These are phyloP conservation scores for Acleris laterana DNA, from an alignment of 2,888 invertebrate species.

Conservation along the genomic window DNA sequence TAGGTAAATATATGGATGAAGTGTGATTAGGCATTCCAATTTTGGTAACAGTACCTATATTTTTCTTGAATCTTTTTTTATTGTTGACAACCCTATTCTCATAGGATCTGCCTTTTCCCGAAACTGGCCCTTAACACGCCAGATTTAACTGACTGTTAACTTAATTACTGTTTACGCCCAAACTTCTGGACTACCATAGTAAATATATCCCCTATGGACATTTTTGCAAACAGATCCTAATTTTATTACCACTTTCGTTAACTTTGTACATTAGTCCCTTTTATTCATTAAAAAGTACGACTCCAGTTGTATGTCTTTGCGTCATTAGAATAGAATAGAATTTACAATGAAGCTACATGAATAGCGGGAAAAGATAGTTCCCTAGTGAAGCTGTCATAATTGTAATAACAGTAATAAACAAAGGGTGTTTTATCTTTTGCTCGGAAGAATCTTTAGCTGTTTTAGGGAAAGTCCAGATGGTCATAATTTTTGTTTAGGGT, in stretches of 20 bases:
- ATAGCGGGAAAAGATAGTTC: constrained; percentile 15
- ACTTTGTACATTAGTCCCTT: constrained; percentile 30
- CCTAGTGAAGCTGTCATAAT: constrained; percentile 25
- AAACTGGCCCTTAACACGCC: constrained; percentile 65
- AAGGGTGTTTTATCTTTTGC: constrained; percentile 1
- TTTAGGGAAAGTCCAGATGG: too few relatives aligned
- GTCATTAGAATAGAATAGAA: constrained; percentile 6
- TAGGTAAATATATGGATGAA: too few relatives aligned
- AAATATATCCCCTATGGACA: constrained; percentile 31
- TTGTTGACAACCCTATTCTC: not conserved
- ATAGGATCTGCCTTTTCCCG: constrained; percentile 41
- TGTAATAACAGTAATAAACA: constrained; percentile 22
- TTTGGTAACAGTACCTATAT: too few relatives aligned
- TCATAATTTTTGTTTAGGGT: too few relatives aligned
- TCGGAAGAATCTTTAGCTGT: not conserved
- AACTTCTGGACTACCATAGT: constrained; percentile 28
- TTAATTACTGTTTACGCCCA: constrained; percentile 57
- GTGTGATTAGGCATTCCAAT: too few relatives aligned
- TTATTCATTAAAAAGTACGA: constrained; percentile 3
- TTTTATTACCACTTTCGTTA: constrained; percentile 32
- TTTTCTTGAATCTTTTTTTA: too few relatives aligned
- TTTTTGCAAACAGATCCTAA: constrained; percentile 36
- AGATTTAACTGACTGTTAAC: constrained; percentile 64
- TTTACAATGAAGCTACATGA: constrained; percentile 6
- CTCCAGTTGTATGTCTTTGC: constrained; percentile 10